Base-by-base conservation (phyloP, 2,113 vertebrate genomes). In the Urocitellus parryii region DNA sequence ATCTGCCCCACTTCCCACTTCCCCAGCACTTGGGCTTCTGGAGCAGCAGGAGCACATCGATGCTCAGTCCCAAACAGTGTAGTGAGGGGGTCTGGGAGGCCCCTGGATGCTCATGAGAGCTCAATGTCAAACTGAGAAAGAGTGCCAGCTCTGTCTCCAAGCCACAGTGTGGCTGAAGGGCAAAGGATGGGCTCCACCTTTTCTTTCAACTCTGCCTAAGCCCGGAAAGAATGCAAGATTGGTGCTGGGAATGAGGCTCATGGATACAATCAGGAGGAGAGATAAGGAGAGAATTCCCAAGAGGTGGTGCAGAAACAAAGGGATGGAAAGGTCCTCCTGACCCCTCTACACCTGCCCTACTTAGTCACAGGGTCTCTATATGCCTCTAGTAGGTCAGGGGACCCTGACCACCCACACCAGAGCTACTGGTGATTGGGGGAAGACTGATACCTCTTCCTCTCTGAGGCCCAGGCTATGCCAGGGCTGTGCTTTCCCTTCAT, bases 391-490 rank as follows among this genome's bases (percentile, higher is more conserved):
- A 11, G 70, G 68, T 7, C 14, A 22, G 51, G 22, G 13, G 70
- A 20, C 51, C 51, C 51, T 14, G 51, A 12, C 51, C 13, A 13
- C 51, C 51, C 51, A 53, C 42, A 20, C 25, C 53, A 13, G 51
- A 13, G n/a, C 37, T 8, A 68, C n/a, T 2, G 29, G 39, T 0
- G 1, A 7, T 27, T 1, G 7, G 8, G 20, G 6, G 10, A 6
- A 22, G 0, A 4, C 29, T 0, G 2, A 13, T 96, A 99, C 99
- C 97, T 99, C 95, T 0, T 32, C 14, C 97, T 4, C 42, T n/a
- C 0, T 0, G 95, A 86, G 8, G 0, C 86, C 0, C 17, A 99
- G 79, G 3, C 93, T 53, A 0, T 0, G 0, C 99, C 99, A 99
- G 0, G 0, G 22, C 29, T 32, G 86, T 2, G 1, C 0, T 0